Evolutionary conservation across 2,797 vertebrate genomes (phyloP).

Genomic region (Neomorphus geoffroyi): DNA sequence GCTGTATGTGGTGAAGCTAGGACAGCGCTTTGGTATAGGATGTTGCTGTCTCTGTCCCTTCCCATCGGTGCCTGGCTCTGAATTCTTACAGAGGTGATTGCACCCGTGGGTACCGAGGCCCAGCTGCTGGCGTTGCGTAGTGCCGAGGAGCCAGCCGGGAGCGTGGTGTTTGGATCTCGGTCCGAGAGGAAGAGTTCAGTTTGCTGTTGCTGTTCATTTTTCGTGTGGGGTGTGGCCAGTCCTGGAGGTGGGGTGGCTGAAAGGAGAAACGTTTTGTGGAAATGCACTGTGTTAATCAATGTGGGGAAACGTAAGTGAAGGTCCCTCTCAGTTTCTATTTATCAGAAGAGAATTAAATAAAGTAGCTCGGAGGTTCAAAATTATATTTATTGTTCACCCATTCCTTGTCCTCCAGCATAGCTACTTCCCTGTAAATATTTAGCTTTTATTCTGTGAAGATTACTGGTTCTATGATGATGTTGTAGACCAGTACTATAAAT

Average conservation of each 20-base stretch:
- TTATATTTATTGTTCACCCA: background rate
- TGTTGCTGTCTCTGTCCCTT: background rate
- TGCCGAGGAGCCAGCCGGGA: background rate
- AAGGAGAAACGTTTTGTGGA: background rate
- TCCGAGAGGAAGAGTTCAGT: background rate
- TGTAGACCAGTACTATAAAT: slow-evolving; percentile 16
- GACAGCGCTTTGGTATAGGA: background rate
- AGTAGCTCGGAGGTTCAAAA: background rate
- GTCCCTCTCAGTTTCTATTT: background rate
- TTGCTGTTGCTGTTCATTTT: background rate
- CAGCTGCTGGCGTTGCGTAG: background rate
- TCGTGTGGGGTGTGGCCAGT: slow-evolving; percentile 39
- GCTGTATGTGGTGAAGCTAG: background rate
- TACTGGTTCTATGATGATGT: background rate
- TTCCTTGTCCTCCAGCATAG: background rate
- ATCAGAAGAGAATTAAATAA: background rate
- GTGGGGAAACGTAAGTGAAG: background rate
- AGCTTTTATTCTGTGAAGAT: slow-evolving; percentile 44
- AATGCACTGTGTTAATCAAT: background rate
- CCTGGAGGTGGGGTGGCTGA: background rate
- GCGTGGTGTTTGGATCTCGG: background rate
- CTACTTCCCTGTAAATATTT: slow-evolving; percentile 25
- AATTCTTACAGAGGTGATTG: background rate
- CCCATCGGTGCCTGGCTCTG: background rate
- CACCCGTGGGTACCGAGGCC: background rate